Conservation (phyloP, 2,797 vertebrate genomes). For the Protosalanx chinensis region DNA sequence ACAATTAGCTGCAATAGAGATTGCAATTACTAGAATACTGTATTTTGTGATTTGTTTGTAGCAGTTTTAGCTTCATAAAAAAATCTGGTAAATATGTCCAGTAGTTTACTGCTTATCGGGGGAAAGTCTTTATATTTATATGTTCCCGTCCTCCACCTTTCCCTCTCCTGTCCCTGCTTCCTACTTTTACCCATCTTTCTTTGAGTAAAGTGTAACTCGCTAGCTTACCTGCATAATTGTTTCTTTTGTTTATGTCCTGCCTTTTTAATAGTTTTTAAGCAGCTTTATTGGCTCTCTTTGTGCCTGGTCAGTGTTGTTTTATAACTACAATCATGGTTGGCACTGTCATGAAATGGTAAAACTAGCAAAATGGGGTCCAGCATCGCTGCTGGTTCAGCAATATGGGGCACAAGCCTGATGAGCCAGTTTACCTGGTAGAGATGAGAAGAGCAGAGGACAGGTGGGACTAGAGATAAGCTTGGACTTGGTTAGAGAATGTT, state of each 20-base stretch:
- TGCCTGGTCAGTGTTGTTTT: slow-evolving; percentile 51
- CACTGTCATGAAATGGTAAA: slow-evolving; percentile 54
- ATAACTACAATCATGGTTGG: slow-evolving; percentile 52
- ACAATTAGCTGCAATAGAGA: slow-evolving; percentile 69
- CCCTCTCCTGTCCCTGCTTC: slow-evolving; percentile 8
- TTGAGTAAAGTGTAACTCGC: slow-evolving; percentile 65
- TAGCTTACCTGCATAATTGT: slow-evolving; percentile 66
- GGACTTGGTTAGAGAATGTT: slow-evolving; percentile 20
- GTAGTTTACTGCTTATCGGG: slow-evolving; percentile 65
- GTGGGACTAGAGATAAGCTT: slow-evolving; percentile 3
- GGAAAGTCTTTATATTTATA: slow-evolving; percentile 67
- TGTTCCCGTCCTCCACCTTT: slow-evolving; percentile 48
- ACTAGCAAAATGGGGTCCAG: slow-evolving; percentile 65
- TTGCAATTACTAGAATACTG: slow-evolving; percentile 66
- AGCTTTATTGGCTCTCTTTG: slow-evolving; percentile 71
- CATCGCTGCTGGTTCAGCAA: slow-evolving; percentile 57
- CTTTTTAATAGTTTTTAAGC: slow-evolving; percentile 72
- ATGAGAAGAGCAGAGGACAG: background rate
- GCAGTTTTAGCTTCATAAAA: slow-evolving; percentile 71
- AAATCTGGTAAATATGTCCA: slow-evolving; percentile 54
- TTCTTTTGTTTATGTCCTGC: slow-evolving; percentile 72
- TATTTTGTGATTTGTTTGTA: slow-evolving; percentile 78
- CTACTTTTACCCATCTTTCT: slow-evolving; percentile 51
- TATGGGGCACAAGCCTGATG: slow-evolving; percentile 37
- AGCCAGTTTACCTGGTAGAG: background rate